Percentiles rank a stretch among this genome's conserved stretches.
phyloP scores from a whole-genome alignment of 2,113 vertebrate genomes.

The Melanocharis versteri region DNA sequence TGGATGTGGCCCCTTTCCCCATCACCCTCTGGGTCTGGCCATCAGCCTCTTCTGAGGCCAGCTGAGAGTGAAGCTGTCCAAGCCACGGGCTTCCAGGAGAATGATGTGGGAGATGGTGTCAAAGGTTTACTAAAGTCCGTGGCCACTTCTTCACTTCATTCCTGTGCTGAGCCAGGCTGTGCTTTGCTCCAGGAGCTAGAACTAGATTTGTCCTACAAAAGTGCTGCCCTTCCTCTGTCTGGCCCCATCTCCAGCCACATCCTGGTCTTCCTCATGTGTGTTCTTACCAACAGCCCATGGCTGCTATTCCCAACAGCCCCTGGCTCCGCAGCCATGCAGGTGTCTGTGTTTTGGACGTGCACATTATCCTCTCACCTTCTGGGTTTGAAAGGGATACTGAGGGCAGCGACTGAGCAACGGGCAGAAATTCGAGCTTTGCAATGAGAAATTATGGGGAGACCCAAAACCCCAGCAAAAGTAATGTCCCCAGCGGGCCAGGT shows the following conservation, averaged over 20 bases:
- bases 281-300: neutral
- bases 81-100: neutral
- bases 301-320: no score
- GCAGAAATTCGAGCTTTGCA: neutral
- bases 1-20: neutral
- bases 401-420: accelerated
- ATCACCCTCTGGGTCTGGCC: neutral
- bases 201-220: neutral
- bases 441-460: neutral
- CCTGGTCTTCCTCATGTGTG: neutral
- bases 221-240: neutral
- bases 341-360: accelerated
- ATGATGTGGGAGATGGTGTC: accelerated
- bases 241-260: neutral
- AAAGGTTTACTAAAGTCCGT: neutral
- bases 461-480: neutral
- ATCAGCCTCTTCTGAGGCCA: neutral
- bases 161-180: accelerated
- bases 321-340: neutral
- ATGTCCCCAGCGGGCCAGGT: no score
- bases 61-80: no score
- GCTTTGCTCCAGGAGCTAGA: neutral
- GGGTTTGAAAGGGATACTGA: no score
- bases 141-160: neutral
- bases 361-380: neutral